Conservation (phyloP, 2,113 vertebrate species). For the Leptosomus discolor region DNA sequence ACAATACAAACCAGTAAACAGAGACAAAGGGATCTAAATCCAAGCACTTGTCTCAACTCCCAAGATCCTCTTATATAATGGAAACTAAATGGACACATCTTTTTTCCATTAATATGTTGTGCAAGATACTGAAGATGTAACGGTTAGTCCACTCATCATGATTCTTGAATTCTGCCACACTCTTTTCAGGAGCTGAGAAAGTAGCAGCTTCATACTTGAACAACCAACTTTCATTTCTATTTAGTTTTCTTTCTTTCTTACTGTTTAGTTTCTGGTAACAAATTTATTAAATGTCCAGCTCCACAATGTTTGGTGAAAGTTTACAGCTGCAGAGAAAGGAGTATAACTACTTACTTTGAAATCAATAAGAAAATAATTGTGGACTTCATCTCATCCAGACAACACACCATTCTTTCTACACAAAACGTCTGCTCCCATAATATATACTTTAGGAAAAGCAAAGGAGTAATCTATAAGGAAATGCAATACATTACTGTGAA, state of each 20-base stretch:
- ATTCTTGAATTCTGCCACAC: background rate
- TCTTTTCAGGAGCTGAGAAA: background rate
- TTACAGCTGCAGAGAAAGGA: background rate
- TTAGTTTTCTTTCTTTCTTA: background rate
- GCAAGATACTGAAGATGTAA: background rate
- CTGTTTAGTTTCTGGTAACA: background rate
- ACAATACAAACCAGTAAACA: background rate
- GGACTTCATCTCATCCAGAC: background rate
- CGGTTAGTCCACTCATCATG: background rate
- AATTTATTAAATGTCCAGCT: background rate
- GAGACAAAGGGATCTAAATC: background rate
- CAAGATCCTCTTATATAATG: rapidly evolving
- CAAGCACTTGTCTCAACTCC: background rate
- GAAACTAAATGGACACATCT: background rate
- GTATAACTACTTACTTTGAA: background rate
- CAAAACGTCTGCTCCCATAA: background rate
- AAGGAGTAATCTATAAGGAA: background rate
- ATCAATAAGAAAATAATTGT: background rate
- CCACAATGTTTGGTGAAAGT: background rate
- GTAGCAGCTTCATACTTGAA: background rate
- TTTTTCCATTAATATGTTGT: background rate
- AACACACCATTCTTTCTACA: background rate
- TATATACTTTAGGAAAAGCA: background rate
- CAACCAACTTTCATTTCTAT: background rate
- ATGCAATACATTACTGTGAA: background rate